phyloP scores from a whole-genome alignment of 2,113 vertebrate genomes.

The Hypanus sabinus region DNA sequence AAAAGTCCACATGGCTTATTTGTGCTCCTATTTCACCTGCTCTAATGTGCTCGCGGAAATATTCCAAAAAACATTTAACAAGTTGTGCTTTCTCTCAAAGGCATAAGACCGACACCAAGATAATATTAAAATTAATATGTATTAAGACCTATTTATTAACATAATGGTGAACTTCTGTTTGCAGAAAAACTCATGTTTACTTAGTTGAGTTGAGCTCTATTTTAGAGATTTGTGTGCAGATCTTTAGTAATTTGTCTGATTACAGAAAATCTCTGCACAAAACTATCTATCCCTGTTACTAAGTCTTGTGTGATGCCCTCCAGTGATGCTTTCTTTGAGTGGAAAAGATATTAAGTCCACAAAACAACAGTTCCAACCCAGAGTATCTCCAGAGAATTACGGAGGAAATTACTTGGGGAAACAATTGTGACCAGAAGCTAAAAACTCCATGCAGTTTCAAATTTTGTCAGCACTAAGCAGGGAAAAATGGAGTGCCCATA shows the following conservation, averaged over 20 bases:
- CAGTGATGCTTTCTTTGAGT: background rate
- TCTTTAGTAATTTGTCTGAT: background rate
- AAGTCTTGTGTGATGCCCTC: background rate
- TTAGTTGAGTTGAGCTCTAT: conserved; percentile 21
- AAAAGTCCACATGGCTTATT: no score
- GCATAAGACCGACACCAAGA: no score
- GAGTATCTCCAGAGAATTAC: background rate
- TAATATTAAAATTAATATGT: no score
- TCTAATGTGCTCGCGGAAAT: no score
- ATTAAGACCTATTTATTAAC: background rate
- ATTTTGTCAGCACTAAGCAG: no score
- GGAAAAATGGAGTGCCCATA: background rate
- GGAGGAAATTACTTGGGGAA: background rate
- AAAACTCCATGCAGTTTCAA: background rate
- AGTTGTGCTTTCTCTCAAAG: no score
- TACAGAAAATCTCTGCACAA: background rate
- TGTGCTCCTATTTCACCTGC: no score
- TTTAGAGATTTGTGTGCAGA: background rate
- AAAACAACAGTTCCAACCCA: background rate
- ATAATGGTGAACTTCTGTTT: background rate
- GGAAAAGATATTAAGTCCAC: background rate
- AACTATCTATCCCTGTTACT: background rate
- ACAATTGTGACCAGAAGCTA: background rate
- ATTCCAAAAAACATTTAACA: no score
- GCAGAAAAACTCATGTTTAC: background rate